Percentiles rank a stretch among this genome's conserved stretches.
Conservation (phyloP, 2,797 vertebrate species). For the Pagetopsis macropterus region DNA sequence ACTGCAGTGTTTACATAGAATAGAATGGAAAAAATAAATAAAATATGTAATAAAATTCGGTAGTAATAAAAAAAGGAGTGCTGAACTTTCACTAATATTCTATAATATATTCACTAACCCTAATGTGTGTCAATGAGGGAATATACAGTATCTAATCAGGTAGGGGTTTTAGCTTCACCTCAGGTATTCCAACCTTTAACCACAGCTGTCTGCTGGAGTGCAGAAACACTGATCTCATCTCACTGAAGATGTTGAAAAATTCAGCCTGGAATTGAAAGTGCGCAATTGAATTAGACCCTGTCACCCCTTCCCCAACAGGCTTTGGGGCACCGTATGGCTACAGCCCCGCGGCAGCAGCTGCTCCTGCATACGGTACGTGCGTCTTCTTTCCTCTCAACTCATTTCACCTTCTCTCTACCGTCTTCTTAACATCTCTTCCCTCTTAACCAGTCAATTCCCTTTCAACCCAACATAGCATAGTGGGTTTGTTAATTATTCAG, state of each 20-base stretch:
- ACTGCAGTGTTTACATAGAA: too few species aligned
- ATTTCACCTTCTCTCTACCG: constrained; percentile 9
- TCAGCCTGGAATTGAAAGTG: constrained; percentile 19
- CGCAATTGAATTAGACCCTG: constrained; percentile 43
- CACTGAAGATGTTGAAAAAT: constrained; percentile 14
- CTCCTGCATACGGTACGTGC: constrained; percentile 96
- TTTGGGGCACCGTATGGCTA: constrained; percentile 97
- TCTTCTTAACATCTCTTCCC: constrained; percentile 1
- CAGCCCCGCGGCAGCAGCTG: constrained; percentile 91
- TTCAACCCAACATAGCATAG: neutral
- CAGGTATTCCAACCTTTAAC: neutral
- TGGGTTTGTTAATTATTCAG: constrained; percentile 16
- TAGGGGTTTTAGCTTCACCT: constrained; percentile 2
- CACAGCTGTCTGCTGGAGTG: constrained; percentile 8
- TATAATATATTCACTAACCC: neutral
- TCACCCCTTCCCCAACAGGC: constrained; percentile 80
- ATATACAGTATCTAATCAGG: neutral
- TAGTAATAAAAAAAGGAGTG: neutral
- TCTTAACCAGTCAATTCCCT: neutral
- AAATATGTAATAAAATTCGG: too few species aligned
- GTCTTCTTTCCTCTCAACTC: constrained; percentile 4
- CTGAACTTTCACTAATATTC: neutral
- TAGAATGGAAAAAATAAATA: too few species aligned
- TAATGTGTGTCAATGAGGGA: neutral
- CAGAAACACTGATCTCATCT: constrained; percentile 13